Conservation (phyloP, 1,140 invertebrate species). For the Hydropsyche tenuis region DNA sequence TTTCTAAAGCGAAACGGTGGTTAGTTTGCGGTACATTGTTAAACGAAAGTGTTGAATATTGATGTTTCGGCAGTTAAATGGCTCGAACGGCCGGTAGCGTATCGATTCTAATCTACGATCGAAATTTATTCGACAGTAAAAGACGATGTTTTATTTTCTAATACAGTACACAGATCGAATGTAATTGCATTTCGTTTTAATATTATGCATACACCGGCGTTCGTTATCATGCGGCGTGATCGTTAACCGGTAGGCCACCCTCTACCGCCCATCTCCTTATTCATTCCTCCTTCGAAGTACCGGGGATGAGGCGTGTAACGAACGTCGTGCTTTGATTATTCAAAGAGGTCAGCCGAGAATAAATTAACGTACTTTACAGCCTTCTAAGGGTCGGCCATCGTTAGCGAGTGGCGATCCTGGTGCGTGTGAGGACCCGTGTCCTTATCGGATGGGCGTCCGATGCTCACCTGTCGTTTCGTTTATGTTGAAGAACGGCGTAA, state of each 20-base stretch:
- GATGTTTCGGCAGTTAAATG: no score
- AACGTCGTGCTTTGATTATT: conserved; percentile 45
- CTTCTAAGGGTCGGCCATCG: conserved; percentile 36
- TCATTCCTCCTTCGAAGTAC: conserved; percentile 40
- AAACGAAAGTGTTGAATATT: background rate
- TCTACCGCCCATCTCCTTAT: conserved; percentile 13
- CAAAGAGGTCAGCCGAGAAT: conserved; percentile 46
- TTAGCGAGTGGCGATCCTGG: background rate
- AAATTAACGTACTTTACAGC: conserved; percentile 40
- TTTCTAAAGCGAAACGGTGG: background rate
- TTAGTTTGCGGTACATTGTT: background rate
- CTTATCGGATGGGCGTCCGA: background rate
- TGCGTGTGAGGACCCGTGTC: no score
- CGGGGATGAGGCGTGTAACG: conserved; percentile 29
- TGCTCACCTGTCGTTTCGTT: conserved; percentile 78
- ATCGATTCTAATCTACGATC: no score
- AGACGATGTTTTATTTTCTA: no score
- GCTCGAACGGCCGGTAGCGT: no score
- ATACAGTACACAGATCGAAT: no score
- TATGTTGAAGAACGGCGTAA: conserved; percentile 82
- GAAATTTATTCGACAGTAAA: no score
- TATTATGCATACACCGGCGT: background rate
- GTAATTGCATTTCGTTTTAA: background rate
- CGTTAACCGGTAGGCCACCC: conserved; percentile 24
- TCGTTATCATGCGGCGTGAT: conserved; percentile 11